These are phyloP conservation scores for Poecilia wingei DNA, from an alignment of 2,797 vertebrate species.

Conservation along the genomic window DNA sequence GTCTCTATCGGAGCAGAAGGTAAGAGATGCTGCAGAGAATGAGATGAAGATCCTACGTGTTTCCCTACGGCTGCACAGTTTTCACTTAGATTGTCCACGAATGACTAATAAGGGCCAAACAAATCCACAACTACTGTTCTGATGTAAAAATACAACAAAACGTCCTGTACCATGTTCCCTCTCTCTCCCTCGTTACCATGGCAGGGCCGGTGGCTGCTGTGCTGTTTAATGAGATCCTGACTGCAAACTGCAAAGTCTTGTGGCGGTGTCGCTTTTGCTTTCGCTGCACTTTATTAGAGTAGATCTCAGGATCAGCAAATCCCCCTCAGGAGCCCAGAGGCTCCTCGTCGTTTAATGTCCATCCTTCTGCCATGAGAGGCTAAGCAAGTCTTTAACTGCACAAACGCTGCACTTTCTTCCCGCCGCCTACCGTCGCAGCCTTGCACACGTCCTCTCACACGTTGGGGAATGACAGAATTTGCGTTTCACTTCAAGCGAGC, in stretches of 20 bases:
- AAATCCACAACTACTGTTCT: conserved; percentile 16
- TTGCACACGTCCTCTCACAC: conserved; percentile 7
- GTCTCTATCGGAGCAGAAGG: conserved; percentile 96
- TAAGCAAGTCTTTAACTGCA: conserved; percentile 62
- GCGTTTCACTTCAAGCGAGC: neutral
- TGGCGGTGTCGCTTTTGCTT: conserved; percentile 44
- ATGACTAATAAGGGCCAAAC: conserved; percentile 23
- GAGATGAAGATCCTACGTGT: neutral
- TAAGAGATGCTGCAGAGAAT: conserved; percentile 51
- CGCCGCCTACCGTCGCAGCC: neutral
- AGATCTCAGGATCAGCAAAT: conserved; percentile 55
- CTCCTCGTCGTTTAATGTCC: conserved; percentile 60
- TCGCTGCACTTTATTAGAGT: conserved; percentile 56
- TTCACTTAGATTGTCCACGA: neutral
- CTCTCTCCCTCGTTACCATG: conserved; percentile 37
- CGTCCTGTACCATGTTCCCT: neutral
- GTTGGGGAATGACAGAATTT: neutral
- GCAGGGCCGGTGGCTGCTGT: conserved; percentile 38
- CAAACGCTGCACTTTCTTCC: conserved; percentile 33
- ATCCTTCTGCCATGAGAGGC: conserved; percentile 38
- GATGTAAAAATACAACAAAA: neutral
- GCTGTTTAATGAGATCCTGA: conserved; percentile 59
- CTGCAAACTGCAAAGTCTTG: conserved; percentile 24
- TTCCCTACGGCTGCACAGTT: neutral
- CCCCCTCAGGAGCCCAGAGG: conserved; percentile 42